Evolutionary conservation across 2,888 invertebrate genomes (phyloP).

Genomic region (Phyllotreta striolata): DNA sequence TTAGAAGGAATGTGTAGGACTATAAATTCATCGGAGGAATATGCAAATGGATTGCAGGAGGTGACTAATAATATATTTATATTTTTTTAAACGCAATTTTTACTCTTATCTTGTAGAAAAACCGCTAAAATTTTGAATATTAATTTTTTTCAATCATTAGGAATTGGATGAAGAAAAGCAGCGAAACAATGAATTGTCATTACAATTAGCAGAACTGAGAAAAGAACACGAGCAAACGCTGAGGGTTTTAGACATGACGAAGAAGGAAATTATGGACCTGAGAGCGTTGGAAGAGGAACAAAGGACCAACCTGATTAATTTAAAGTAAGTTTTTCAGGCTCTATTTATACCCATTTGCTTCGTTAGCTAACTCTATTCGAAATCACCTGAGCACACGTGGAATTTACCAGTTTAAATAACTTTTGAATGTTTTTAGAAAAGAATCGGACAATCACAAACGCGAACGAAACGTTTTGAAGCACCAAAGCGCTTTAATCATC

Average conservation of each 20-base stretch:
- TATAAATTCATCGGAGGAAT: too few species aligned
- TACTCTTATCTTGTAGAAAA: not conserved
- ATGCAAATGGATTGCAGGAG: too few species aligned
- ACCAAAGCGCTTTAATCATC: slow-evolving; percentile 71
- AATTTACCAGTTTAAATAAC: not conserved
- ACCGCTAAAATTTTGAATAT: not conserved
- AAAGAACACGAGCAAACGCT: slow-evolving; percentile 69
- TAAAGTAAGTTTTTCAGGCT: slow-evolving; percentile 33
- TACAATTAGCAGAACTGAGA: slow-evolving; percentile 64
- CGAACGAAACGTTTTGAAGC: slow-evolving; percentile 70
- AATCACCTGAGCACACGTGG: not conserved
- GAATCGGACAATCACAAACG: slow-evolving; percentile 71
- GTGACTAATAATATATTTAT: too few species aligned
- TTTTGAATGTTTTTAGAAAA: slow-evolving; percentile 57
- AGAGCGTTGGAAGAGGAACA: slow-evolving; percentile 71
- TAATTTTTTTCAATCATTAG: slow-evolving; percentile 51
- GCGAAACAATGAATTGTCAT: slow-evolving; percentile 63
- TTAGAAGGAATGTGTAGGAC: too few species aligned
- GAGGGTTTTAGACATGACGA: slow-evolving; percentile 71
- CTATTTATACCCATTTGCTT: too few species aligned
- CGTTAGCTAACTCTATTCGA: too few species aligned
- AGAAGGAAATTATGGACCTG: slow-evolving; percentile 70
- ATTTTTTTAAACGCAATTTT: slow-evolving; percentile 7
- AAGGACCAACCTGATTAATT: slow-evolving; percentile 60
- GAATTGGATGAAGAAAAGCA: slow-evolving; percentile 65